phyloP scores from a whole-genome alignment of 2,797 vertebrate genomes.

The Iguana delicatissima region DNA sequence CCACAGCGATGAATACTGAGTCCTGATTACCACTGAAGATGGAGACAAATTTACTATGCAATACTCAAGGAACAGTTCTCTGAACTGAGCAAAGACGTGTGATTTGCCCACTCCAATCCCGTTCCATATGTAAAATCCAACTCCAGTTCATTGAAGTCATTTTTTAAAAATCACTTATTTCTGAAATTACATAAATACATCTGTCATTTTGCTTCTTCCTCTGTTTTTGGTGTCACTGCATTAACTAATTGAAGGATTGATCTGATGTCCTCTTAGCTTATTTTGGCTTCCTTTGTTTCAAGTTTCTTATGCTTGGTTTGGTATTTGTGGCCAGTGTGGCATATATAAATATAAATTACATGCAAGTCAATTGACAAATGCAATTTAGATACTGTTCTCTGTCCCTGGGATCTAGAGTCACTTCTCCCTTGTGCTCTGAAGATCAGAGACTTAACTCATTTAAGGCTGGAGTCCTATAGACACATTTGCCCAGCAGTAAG shows the following conservation, averaged over 20 bases:
- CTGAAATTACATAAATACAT: neutral
- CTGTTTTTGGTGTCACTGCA: neutral
- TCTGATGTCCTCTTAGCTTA: neutral
- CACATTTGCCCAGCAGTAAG: neutral
- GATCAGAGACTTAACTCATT: neutral
- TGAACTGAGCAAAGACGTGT: neutral
- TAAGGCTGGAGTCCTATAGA: neutral
- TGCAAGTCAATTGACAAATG: neutral
- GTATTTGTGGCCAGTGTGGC: neutral
- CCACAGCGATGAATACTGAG: neutral
- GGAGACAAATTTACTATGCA: neutral
- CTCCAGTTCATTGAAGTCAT: neutral
- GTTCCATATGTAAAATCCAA: neutral
- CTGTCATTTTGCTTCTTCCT: neutral
- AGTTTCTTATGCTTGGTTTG: neutral
- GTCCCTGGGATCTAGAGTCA: too few species aligned
- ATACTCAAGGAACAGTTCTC: neutral
- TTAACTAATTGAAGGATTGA: neutral
- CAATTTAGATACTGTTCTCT: neutral
- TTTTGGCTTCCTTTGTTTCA: neutral
- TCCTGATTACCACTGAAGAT: neutral
- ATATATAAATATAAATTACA: neutral
- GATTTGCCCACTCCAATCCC: neutral
- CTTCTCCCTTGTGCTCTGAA: neutral
- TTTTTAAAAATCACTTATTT: neutral